Evolutionary conservation across 2,888 invertebrate species (phyloP).

Genomic region (Agrotis clavis): DNA sequence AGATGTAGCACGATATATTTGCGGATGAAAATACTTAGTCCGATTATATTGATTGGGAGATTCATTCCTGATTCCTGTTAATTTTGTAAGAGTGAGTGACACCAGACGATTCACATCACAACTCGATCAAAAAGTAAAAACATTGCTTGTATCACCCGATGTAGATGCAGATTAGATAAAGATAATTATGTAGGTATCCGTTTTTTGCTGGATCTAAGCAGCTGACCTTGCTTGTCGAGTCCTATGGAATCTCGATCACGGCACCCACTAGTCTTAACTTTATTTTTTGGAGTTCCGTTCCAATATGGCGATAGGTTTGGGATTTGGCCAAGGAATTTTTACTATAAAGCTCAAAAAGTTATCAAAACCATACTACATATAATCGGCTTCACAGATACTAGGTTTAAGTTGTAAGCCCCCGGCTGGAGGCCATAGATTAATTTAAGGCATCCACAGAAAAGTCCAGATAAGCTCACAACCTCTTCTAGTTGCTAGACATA

Average conservation of each 20-base stretch:
- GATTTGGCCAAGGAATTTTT: background rate
- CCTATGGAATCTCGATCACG: conserved; percentile 63
- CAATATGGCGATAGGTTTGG: conserved; percentile 3
- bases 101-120: background rate
- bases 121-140: conserved; percentile 15
- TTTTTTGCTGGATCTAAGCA: conserved; percentile 55
- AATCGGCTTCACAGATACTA: no score
- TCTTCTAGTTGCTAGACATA: no score
- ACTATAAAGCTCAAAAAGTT: conserved; percentile 5
- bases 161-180: conserved; percentile 51
- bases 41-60: no score
- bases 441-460: no score
- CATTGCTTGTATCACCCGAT: conserved; percentile 33
- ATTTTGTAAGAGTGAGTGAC: background rate
- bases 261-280: conserved; percentile 53
- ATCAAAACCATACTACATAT: no score
- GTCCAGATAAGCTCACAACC: no score
- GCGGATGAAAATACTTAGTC: no score
- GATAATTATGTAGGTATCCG: conserved; percentile 51
- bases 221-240: conserved; percentile 60
- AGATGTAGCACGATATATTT: no score
- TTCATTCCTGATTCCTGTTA: no score
- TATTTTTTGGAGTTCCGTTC: conserved; percentile 36
- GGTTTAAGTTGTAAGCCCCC: no score
- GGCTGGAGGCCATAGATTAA: no score